Evolutionary conservation across 2,888 invertebrate genomes (phyloP), one percentile per base, ranked within the genome.

Genomic region (Drosophila hamatofila): DNA sequence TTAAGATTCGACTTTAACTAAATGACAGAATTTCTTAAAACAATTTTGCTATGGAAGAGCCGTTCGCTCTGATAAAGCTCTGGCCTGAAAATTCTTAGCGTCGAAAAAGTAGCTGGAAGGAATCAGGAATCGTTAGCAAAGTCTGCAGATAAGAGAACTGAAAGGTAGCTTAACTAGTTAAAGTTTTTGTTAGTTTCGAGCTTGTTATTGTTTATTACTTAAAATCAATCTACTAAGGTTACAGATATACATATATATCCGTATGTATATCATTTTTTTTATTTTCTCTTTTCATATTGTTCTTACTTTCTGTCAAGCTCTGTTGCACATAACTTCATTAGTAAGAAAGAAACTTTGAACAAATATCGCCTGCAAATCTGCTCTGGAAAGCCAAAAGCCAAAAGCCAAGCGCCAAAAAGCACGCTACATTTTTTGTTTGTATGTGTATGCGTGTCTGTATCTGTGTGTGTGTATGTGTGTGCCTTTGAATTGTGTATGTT

Each of bases 401-500:
- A 23, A 66, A 63, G 60, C 63, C 61, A 76, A 69, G 58, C 66
- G 62, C 74, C 60, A 61, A 69, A 78, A 69, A 68, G 68, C 63
- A 64, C 25, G 59, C 67, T 67, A 66, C 57, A 65, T 63, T 64
- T 66, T 61, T 44, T 52, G 2, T n/a, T 5, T 46, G 4, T 27
- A 1, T 39, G 18, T 49, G 27, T 55, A 39, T 63, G n/a, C 68
- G 44, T 54, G 57, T 25, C 7, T 42, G 21, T 67, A 18, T 49
- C 16, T 42, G 41, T 23, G 42, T 57, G 14, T 33, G 18, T 35
- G 44, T 49, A 49, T 59, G 56, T 49, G 59, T 61, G 58, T 46
- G 59, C 55, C 74, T 83, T 83, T 80, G 55, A 62, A 72, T 80
- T 83, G 72, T 73, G 55, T 78, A 49, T 33, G 69, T 58, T 46